Percentiles rank a stretch among this genome's conserved stretches.
Evolutionary conservation across 2,113 vertebrate genomes (phyloP).

Genomic region (Hemiscyllium ocellatum): DNA sequence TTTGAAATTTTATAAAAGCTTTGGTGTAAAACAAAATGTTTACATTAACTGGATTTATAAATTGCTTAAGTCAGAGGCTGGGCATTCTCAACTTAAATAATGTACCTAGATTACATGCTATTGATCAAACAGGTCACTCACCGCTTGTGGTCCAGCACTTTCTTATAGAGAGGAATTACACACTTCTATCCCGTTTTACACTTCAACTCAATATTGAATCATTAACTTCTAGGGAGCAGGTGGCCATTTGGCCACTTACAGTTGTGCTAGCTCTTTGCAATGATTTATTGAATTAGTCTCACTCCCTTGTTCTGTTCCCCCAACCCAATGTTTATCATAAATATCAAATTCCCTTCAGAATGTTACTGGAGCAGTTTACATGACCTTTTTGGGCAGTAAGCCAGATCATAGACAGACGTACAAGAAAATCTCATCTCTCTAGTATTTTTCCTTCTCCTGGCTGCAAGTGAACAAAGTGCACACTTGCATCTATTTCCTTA

Average conservation of each 20-base stretch:
- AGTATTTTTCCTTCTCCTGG: neutral
- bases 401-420: neutral
- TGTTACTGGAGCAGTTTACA: neutral
- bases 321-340: neutral
- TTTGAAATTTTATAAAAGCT: neutral
- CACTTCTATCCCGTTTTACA: neutral
- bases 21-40: neutral
- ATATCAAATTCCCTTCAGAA: neutral
- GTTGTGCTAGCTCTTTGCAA: neutral
- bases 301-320: neutral
- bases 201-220: neutral
- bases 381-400: neutral
- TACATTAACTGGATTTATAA: neutral
- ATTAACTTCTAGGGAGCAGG: neutral
- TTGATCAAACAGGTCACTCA: neutral
- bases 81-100: neutral
- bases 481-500: neutral
- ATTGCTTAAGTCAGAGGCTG: neutral
- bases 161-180: neutral
- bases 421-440: neutral
- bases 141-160: neutral
- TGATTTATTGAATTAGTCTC: neutral
- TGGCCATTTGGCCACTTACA: neutral
- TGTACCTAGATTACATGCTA: neutral
- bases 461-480: neutral